phyloP scores from a whole-genome alignment of 2,888 invertebrate species.

The Pollenia griseotomentosa region DNA sequence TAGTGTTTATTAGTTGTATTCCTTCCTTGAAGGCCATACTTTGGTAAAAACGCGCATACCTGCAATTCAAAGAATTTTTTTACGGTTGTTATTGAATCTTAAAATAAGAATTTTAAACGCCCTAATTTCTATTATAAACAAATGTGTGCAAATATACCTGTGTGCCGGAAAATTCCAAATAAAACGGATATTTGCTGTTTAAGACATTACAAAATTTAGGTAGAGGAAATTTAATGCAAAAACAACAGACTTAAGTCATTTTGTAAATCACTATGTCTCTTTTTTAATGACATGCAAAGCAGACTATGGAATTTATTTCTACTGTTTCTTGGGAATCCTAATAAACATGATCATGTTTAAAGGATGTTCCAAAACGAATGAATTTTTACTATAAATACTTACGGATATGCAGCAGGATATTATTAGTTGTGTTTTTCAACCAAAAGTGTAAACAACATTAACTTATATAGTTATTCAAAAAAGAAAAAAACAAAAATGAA shows the following conservation, averaged over 20 bases:
- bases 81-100: too few species aligned
- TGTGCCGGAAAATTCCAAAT: not conserved
- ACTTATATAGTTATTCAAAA: not conserved
- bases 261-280: not conserved
- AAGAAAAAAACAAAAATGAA: constrained; percentile 49
- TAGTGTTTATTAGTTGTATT: constrained; percentile 29
- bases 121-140: too few species aligned
- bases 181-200: constrained; percentile 14
- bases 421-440: constrained; percentile 45
- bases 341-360: constrained; percentile 36
- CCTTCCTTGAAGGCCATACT: constrained; percentile 32
- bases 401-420: constrained; percentile 55
- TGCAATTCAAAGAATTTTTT: constrained; percentile 35
- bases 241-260: not conserved
- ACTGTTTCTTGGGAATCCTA: not conserved
- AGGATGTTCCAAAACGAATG: not conserved
- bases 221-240: constrained; percentile 11
- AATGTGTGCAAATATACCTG: constrained; percentile 15
- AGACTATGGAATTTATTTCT: not conserved
- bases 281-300: constrained; percentile 3
- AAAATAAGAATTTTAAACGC: too few species aligned
- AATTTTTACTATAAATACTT: constrained; percentile 52
- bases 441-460: constrained; percentile 43
- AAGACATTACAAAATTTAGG: not conserved
- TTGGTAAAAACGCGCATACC: constrained; percentile 44